Percentiles rank a stretch among this genome's conserved stretches.
These are phyloP conservation scores for Spinus pinus DNA, from an alignment of 2,797 vertebrate genomes.

Conservation along the genomic window DNA sequence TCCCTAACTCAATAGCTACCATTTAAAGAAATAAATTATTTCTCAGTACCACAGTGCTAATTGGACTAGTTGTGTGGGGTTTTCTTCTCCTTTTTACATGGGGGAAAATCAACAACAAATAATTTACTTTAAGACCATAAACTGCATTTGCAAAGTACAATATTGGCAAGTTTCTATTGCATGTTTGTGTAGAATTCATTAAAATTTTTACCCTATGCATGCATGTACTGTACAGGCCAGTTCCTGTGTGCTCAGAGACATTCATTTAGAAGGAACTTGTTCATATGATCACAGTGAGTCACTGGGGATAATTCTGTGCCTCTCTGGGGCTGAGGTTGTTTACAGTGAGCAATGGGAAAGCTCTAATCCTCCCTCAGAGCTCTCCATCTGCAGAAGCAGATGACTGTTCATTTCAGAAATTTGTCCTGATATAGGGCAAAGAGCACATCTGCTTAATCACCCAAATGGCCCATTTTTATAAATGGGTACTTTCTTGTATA, in stretches of 20 bases:
- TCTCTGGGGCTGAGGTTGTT: conserved; percentile 26
- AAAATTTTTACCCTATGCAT: not conserved
- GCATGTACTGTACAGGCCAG: not conserved
- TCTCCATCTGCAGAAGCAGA: conserved; percentile 33
- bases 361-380: conserved; percentile 48
- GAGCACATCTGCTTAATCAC: conserved; percentile 60
- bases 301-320: not conserved
- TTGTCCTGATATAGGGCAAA: conserved; percentile 41
- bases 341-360: conserved; percentile 8
- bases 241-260: not conserved
- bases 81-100: not conserved
- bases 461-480: conserved; percentile 60
- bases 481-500: conserved; percentile 45
- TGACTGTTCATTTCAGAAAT: conserved; percentile 60
- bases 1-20: not conserved
- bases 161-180: not conserved
- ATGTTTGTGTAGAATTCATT: not conserved
- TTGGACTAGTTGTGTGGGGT: not conserved
- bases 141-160: not conserved
- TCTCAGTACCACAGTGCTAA: not conserved
- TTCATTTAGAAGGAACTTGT: not conserved
- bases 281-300: not conserved
- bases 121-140: not conserved
- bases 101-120: not conserved
- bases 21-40: conserved; percentile 2